Evolutionary conservation across 2,113 vertebrate species (phyloP), one percentile per base, ranked within the genome.

Genomic region (Grantiella picta): DNA sequence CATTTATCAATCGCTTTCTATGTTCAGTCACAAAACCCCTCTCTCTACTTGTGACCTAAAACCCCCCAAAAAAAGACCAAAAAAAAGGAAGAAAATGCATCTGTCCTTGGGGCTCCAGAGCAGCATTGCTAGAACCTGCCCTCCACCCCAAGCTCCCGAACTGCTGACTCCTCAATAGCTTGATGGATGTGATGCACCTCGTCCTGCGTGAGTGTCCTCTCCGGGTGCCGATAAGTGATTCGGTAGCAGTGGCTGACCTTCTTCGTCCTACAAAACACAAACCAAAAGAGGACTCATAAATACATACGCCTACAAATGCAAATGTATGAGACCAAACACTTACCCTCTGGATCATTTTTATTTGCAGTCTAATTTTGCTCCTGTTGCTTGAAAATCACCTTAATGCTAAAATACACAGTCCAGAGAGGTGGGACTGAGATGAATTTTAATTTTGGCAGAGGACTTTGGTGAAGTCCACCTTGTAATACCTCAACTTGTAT

Each of bases 211-310:
- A 99, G 95, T 9, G 99, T 99, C 68, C 98, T 98, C 97, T 99
- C 99, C 80, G 98, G 99, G 98, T 99, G 99, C 19, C 99, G 99
- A 97, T 99, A 99, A 40, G 95, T 47, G 89, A 99, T 98, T 3
- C 98, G 98, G 96, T 99, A 99, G 96, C 99, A 99, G 44, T 99
- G 99, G 93, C 99, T 99, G 92, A 97, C 95, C 98, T 98, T 98
- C 75, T 97, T 97, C 1, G 98, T 99, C 98, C 99, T 99, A 47
- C 57, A 84, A 95, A 86, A 89, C 4, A 82, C 11, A 95, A 95
- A 95, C 40, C 79, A 86, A 53, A 91, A 79, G n/a, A 88, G 53
- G 57, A 49, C 23, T 88, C 57, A 66, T 93, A 81, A 93, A 95
- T 87, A 78, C 59, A 75, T 0, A 20, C 81, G 66, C 71, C 91